phyloP scores from a whole-genome alignment of 2,797 vertebrate genomes.

The Leptoclinus maculatus region DNA sequence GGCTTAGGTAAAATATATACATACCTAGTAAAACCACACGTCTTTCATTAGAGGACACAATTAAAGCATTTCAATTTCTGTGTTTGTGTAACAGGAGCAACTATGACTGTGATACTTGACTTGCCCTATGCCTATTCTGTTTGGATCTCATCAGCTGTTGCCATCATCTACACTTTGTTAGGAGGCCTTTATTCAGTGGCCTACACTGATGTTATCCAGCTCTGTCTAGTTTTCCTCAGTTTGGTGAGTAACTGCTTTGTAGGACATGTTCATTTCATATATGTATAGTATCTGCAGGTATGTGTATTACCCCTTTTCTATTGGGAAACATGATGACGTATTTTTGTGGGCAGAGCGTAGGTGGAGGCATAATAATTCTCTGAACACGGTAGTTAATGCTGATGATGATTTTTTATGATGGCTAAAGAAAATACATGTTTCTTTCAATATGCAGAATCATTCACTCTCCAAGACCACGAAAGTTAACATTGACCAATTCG shows the following conservation, averaged over 20 bases:
- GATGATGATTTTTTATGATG: no score
- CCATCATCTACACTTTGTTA: slow-evolving; percentile 83
- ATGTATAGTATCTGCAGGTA: background rate
- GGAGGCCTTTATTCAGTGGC: slow-evolving; percentile 85
- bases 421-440: no score
- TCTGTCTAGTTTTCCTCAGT: slow-evolving; percentile 78
- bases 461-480: no score
- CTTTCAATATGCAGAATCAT: no score
- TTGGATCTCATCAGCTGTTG: slow-evolving; percentile 77
- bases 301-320: background rate
- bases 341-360: no score
- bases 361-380: no score
- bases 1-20: slow-evolving; percentile 56
- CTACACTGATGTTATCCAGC: slow-evolving; percentile 82
- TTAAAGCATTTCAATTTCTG: background rate
- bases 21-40: background rate
- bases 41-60: background rate
- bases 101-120: slow-evolving; percentile 85
- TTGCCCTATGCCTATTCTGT: slow-evolving; percentile 72
- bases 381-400: no score
- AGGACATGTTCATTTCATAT: background rate
- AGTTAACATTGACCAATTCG: no score
- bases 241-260: slow-evolving; percentile 72
- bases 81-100: slow-evolving; percentile 70
- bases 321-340: no score